phyloP scores from a whole-genome alignment of 2,888 invertebrate species.

The Ormyrus labotus region DNA sequence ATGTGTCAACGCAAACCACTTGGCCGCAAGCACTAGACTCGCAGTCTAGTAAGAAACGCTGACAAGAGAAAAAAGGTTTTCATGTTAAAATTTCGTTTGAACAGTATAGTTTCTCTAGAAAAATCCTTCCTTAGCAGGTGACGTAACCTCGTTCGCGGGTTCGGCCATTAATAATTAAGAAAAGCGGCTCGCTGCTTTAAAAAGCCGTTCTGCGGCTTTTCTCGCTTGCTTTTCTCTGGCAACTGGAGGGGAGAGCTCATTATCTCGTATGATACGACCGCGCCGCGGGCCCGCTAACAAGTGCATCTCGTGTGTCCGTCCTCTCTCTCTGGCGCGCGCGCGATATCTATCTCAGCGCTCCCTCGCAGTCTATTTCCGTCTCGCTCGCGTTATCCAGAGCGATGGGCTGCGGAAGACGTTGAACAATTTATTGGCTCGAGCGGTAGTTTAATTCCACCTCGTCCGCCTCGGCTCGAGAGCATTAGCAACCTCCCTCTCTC shows the following conservation, averaged over 20 bases:
- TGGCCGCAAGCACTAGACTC: too few relatives aligned
- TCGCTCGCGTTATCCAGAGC: slow-evolving; percentile 45
- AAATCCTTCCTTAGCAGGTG: too few relatives aligned
- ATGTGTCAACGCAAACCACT: too few relatives aligned
- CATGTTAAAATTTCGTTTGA: too few relatives aligned
- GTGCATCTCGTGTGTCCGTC: slow-evolving; percentile 40
- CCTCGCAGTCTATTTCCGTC: slow-evolving; percentile 16
- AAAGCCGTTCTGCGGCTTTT: slow-evolving; percentile 16
- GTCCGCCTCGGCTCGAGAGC: slow-evolving; percentile 2
- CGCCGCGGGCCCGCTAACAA: slow-evolving; percentile 35
- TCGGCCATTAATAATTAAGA: slow-evolving; percentile 29
- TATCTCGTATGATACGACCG: slow-evolving; percentile 40
- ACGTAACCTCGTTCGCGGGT: too few relatives aligned
- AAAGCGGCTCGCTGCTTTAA: slow-evolving; percentile 6
- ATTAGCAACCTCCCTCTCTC: background rate
- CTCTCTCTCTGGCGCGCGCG: slow-evolving; percentile 17
- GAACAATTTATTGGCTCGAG: slow-evolving; percentile 67
- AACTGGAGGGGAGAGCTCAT: slow-evolving; percentile 23
- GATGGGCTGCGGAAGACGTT: slow-evolving; percentile 64
- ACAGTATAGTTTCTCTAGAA: too few relatives aligned
- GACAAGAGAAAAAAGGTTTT: too few relatives aligned
- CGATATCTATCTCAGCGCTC: background rate
- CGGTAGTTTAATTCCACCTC: slow-evolving; percentile 66
- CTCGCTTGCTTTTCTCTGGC: background rate
- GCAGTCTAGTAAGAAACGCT: too few relatives aligned